Evolutionary conservation across 2,113 vertebrate species (phyloP), one percentile per base, ranked within the genome.

Genomic region (Brachyhypopomus gauderio): DNA sequence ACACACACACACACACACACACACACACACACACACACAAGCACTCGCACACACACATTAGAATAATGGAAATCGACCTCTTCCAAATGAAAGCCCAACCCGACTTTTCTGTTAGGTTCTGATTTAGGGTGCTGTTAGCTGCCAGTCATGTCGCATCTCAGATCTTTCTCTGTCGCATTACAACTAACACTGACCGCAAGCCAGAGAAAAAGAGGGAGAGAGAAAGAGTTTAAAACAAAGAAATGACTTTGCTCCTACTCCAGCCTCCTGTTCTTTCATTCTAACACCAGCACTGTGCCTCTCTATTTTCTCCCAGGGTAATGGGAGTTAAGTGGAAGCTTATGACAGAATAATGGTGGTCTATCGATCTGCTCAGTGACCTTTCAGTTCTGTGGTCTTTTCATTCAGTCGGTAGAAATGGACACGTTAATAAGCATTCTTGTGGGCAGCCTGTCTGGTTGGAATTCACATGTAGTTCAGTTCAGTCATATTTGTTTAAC

Each of bases 261-360:
- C 55, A 36, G 34, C 22, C 38, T 75, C 66, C 59, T 66, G 58
- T 25, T 41, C 79, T 81, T 75, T 81, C 52, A 75, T 55, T 75
- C 34, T 30, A 67, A 77, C 60, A 30, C 34, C 58, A 27, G 69
- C 22, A 12, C 55, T 34, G 36, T 17, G 48, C 20, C 73, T 56
- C 41, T 81, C 66, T 27, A n/a, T 75, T 75, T 45, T 17, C 34
- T 25, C 80, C 22, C 63, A 48, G 62, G 72, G 36, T 76, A 62
- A 76, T 62, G 38, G 58, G 62, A 75, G 74, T 75, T 75, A 75
- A 75, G 63, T 75, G 74, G 74, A 19, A n/a, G 34, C 74, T 76
- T 73, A 75, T 81, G 63, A 81, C 79, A 60, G 79, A 75, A 72
- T 69, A 75, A 81, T 67, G 66, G 52, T 45, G 48, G 62, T 69